Evolutionary conservation across 2,888 invertebrate species (phyloP).

Genomic region (Cerceris ruficornis): DNA sequence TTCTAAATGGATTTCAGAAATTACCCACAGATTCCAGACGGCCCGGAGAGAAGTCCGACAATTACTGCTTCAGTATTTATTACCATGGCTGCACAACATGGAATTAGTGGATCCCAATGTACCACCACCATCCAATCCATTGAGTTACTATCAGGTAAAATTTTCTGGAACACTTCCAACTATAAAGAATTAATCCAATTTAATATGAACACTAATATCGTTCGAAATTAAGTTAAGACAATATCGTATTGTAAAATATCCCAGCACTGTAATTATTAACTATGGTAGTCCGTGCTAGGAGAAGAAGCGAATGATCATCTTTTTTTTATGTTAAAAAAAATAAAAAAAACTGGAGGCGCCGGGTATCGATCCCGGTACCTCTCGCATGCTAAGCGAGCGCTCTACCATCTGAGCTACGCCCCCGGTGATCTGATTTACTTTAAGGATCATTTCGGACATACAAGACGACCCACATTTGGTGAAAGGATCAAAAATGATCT

Average conservation of each 20-base stretch:
- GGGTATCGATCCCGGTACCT: conserved; percentile 78
- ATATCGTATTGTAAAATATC: neutral
- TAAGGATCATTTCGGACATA: neutral
- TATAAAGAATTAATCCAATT: conserved; percentile 12
- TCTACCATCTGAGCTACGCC: conserved; percentile 81
- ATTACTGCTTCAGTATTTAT: conserved; percentile 93
- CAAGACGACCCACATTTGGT: conserved; percentile 13
- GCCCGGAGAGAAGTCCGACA: conserved; percentile 96
- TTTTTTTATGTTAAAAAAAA: neutral
- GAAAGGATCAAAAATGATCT: conserved; percentile 20
- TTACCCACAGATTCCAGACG: conserved; percentile 97
- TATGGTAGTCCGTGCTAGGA: neutral
- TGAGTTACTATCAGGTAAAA: conserved; percentile 91
- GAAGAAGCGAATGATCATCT: neutral
- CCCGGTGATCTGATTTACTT: conserved; percentile 59
- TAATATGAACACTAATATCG: no score
- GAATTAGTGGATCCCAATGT: conserved; percentile 98
- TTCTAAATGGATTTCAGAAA: conserved; percentile 86
- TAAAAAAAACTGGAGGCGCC: conserved; percentile 34
- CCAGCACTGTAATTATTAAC: neutral
- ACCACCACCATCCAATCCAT: conserved; percentile 92
- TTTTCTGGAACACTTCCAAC: neutral
- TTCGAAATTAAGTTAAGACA: neutral
- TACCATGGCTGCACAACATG: conserved; percentile 99
- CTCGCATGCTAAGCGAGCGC: conserved; percentile 81